Evolutionary conservation across 2,888 invertebrate genomes (phyloP), one percentile per base, ranked within the genome.

Genomic region (Torymus texanus): DNA sequence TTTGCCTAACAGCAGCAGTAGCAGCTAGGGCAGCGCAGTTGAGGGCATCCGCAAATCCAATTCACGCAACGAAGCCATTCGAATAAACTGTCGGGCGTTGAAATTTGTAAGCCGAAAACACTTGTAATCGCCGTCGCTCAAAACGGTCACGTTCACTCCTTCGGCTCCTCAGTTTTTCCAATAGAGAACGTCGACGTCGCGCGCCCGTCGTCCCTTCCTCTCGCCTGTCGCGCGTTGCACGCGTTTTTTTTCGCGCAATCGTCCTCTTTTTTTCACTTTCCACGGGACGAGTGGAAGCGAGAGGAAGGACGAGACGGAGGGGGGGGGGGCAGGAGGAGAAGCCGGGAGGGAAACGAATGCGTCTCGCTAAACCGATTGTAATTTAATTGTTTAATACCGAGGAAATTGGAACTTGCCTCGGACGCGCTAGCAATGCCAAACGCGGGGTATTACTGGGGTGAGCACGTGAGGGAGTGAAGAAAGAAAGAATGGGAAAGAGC

Each of bases 301-400:
- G 29, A 29, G 29, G 29, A 3, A 29, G 5, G 4, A 29, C n/a
- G 29, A 29, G 53, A 29, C 18, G 1, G 24, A 21, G 12, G 41
- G n/a, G 70, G 16, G 14, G 62, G 58, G 56, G 18, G 21, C 51
- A 13, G 51, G 14, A 59, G 59, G 70, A 14, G 14, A 55, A 58
- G 56, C 21, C 21, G 53, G 16, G 51, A 11, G 53, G 59, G 61
- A 72, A 50, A 65, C 58, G 66, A 67, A 24, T 13, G 51, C 56
- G 56, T 53, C 58, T 50, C 62, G 58, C 79, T 75, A 71, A 75
- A 82, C 85, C 86, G 86, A 88, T 87, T 88, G 87, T 88, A 88
- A 89, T 88, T 88, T 89, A 88, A 88, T 88, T 87, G 86, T 86
- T 85, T 85, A 86, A 85, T 86, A 84, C 85, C 85, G 86, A 85